phyloP scores from a whole-genome alignment of 2,888 invertebrate genomes.

The Gonocerus acuteangulatus region DNA sequence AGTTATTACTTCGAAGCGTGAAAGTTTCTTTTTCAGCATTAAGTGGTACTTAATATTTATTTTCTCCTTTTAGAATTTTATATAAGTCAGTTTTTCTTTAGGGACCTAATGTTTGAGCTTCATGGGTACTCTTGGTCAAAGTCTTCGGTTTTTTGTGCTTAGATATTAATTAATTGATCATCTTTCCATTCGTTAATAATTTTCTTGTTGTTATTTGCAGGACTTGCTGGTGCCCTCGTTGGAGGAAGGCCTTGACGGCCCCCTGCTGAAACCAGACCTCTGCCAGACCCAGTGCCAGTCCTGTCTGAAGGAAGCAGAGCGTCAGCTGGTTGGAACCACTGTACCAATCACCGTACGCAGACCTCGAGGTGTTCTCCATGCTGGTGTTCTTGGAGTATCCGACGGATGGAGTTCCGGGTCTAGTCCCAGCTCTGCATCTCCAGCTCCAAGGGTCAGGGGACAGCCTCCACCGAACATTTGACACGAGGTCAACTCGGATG shows the following conservation, averaged over 20 bases:
- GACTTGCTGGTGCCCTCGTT: slow-evolving; percentile 40
- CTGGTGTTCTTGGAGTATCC: slow-evolving; percentile 34
- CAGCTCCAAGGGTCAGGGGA: slow-evolving; percentile 27
- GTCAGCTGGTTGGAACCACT: slow-evolving; percentile 45
- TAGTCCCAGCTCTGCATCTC: slow-evolving; percentile 35
- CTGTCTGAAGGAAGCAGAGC: slow-evolving; percentile 32
- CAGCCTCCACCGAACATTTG: slow-evolving; percentile 33
- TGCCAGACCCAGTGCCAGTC: slow-evolving; percentile 40
- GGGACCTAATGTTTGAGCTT: too few relatives aligned
- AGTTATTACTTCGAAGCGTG: too few relatives aligned
- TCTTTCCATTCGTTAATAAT: too few relatives aligned
- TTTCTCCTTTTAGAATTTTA: too few relatives aligned
- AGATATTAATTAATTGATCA: too few relatives aligned
- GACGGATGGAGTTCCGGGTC: slow-evolving; percentile 38
- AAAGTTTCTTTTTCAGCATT: too few relatives aligned
- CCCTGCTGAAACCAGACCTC: slow-evolving; percentile 46
- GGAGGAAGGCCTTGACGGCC: slow-evolving; percentile 43
- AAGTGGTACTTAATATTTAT: too few relatives aligned
- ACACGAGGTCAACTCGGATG: slow-evolving; percentile 38
- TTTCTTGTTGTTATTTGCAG: too few relatives aligned
- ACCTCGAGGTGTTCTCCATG: slow-evolving; percentile 42
- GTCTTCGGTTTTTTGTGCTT: too few relatives aligned
- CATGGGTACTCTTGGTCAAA: too few relatives aligned
- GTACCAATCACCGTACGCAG: slow-evolving; percentile 46
- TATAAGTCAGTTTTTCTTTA: too few relatives aligned